These are phyloP conservation scores for Pherbina coryleti DNA, from an alignment of 2,888 invertebrate species.

Conservation along the genomic window DNA sequence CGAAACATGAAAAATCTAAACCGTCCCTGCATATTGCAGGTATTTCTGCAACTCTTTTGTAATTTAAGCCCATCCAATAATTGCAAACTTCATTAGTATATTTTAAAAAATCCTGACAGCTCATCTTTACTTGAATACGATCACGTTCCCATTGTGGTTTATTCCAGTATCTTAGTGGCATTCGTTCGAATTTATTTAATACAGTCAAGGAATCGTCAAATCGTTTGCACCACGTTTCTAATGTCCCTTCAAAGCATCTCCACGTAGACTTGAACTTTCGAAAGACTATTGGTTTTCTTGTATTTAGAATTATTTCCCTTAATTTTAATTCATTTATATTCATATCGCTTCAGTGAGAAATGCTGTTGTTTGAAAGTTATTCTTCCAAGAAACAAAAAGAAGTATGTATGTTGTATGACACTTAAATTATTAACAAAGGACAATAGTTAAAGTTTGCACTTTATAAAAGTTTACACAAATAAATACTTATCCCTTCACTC, in stretches of 20 bases:
- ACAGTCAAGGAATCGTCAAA: slow-evolving; percentile 50
- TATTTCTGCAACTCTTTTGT: slow-evolving; percentile 57
- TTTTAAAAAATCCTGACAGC: slow-evolving; percentile 75
- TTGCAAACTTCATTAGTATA: slow-evolving; percentile 55
- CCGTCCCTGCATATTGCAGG: slow-evolving; percentile 64
- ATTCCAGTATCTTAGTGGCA: slow-evolving; percentile 56
- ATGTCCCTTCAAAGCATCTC: slow-evolving; percentile 59
- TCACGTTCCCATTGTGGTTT: slow-evolving; percentile 86
- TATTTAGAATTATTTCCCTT: slow-evolving; percentile 64
- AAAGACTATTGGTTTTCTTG: slow-evolving; percentile 60
- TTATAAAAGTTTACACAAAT: too few species aligned
- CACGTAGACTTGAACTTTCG: slow-evolving; percentile 58
- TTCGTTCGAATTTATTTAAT: slow-evolving; percentile 56
- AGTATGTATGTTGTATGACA: too few species aligned
- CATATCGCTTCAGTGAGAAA: too few species aligned
- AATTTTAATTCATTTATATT: slow-evolving; percentile 39
- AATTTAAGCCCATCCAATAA: slow-evolving; percentile 63
- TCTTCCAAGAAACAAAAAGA: too few species aligned
- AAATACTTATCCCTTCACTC: too few species aligned
- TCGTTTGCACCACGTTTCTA: slow-evolving; percentile 60
- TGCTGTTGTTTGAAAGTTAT: too few species aligned
- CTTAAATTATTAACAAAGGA: too few species aligned
- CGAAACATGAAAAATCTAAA: slow-evolving; percentile 78
- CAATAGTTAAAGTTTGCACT: too few species aligned
- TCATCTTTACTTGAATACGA: slow-evolving; percentile 74